Evolutionary conservation across 2,797 vertebrate species (phyloP).

Genomic region (Typhlichthys subterraneus): DNA sequence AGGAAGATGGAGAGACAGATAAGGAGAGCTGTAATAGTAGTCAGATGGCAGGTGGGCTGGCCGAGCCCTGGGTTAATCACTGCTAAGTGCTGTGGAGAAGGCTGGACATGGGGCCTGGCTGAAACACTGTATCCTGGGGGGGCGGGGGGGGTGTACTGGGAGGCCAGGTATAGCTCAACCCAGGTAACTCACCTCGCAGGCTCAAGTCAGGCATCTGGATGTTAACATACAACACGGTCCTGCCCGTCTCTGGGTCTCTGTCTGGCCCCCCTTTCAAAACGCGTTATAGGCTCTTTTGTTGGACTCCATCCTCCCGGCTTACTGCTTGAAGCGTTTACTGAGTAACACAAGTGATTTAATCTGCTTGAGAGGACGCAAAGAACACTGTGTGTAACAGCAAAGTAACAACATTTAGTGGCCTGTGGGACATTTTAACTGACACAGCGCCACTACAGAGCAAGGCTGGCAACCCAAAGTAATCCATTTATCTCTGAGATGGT

Average conservation of each 20-base stretch:
- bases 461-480: constrained; percentile 23
- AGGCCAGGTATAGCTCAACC: constrained; percentile 68
- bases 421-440: constrained; percentile 28
- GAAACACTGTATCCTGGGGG: constrained; percentile 76
- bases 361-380: constrained; percentile 61
- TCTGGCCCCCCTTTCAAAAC: constrained; percentile 53
- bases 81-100: constrained; percentile 83
- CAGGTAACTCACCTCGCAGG: constrained; percentile 64
- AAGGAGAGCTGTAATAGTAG: constrained; percentile 80
- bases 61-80: constrained; percentile 81
- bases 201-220: constrained; percentile 58
- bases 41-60: constrained; percentile 83
- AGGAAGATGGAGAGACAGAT: constrained; percentile 79
- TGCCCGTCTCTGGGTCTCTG: constrained; percentile 38
- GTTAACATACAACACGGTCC: constrained; percentile 44
- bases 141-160: constrained; percentile 49
- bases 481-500: constrained; percentile 32
- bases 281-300: constrained; percentile 67
- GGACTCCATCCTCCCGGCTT: constrained; percentile 56
- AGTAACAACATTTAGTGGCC: constrained; percentile 32
- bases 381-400: constrained; percentile 48
- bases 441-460: constrained; percentile 15
- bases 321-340: constrained; percentile 68
- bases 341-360: constrained; percentile 73
- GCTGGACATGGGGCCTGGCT: constrained; percentile 66